phyloP scores from a whole-genome alignment of 2,888 invertebrate genomes.

The Uropetala carovei region DNA sequence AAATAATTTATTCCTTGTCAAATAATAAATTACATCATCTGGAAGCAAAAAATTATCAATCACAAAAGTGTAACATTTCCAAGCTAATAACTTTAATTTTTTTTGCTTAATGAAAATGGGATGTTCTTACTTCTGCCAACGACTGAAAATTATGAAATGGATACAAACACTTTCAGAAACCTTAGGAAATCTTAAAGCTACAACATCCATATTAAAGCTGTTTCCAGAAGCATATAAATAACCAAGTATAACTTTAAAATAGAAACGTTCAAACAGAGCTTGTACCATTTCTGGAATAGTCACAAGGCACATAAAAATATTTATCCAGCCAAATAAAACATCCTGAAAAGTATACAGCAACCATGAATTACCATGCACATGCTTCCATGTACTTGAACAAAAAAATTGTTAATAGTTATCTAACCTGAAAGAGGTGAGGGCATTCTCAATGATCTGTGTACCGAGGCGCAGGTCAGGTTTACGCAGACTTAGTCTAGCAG shows the following conservation, averaged over 20 bases:
- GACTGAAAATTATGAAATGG: not conserved
- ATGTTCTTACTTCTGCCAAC: not conserved
- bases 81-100: not conserved
- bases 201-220: not conserved
- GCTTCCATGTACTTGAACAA: slow-evolving; percentile 45
- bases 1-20: not conserved
- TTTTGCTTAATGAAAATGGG: too few species aligned
- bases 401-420: slow-evolving; percentile 42
- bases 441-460: slow-evolving; percentile 86
- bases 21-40: not conserved
- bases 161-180: not conserved
- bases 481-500: slow-evolving; percentile 88
- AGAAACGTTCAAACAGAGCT: not conserved
- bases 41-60: not conserved
- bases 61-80: not conserved
- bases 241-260: not conserved
- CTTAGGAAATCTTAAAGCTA: not conserved
- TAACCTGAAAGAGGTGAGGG: slow-evolving; percentile 80
- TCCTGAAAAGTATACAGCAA: too few species aligned
- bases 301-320: not conserved
- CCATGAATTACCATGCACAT: slow-evolving; percentile 23
- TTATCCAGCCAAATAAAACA: not conserved
- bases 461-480: slow-evolving; percentile 88
- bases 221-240: not conserved
- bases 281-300: slow-evolving; percentile 2